These are phyloP conservation scores for Tetramorium parvispinum DNA, from an alignment of 1,140 invertebrate genomes.

Conservation along the genomic window DNA sequence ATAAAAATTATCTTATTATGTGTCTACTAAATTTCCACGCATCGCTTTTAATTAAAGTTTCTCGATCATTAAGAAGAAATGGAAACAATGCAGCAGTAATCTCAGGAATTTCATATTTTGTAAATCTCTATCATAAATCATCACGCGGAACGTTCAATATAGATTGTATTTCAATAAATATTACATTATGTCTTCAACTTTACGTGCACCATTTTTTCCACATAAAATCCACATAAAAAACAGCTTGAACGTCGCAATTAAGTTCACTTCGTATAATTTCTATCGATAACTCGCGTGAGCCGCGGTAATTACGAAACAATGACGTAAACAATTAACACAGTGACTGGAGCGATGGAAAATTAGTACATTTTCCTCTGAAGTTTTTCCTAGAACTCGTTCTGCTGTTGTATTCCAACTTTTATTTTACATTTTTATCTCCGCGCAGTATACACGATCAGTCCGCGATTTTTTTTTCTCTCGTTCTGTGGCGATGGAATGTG, in stretches of 20 bases:
- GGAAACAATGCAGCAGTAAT: not conserved
- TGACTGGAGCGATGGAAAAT: not conserved
- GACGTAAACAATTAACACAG: not conserved
- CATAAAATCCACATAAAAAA: not conserved
- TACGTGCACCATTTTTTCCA: not conserved
- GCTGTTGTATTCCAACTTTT: not conserved
- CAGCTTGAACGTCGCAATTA: not conserved
- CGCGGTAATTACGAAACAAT: not conserved
- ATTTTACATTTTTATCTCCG: not conserved
- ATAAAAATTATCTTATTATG: conserved; percentile 22
- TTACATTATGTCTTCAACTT: not conserved
- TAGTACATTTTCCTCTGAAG: conserved; percentile 12
- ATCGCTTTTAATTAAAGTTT: not conserved
- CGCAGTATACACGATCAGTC: not conserved
- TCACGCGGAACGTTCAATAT: not conserved
- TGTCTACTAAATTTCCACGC: not conserved
- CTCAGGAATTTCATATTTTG: not conserved
- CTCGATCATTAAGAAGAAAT: not conserved
- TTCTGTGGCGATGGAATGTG: not conserved
- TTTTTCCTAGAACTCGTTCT: conserved; percentile 32
- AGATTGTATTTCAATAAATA: not conserved
- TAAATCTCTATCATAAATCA: not conserved
- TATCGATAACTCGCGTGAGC: not conserved
- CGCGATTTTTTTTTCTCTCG: not conserved
- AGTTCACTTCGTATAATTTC: not conserved